Evolutionary conservation across 2,888 invertebrate genomes (phyloP), one percentile per base, ranked within the genome.

Genomic region (Penaeus monodon): DNA sequence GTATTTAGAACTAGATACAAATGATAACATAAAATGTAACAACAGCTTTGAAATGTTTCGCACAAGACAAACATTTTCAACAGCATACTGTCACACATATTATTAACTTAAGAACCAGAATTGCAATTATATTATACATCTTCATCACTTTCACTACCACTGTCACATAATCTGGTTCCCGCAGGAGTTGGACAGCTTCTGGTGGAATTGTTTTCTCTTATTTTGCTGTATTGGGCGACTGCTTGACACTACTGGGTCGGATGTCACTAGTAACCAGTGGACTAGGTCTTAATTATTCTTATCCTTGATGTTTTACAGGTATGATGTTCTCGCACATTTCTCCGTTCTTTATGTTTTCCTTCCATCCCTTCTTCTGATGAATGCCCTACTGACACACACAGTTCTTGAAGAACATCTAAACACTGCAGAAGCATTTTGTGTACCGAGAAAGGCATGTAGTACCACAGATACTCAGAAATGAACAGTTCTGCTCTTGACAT

Each of bases 301-400:
- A 68, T 68, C 27, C 68, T 68, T 68, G 68, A 68, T 68, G 24
- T 68, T 68, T 68, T 68, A 27, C 68, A 68, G 8, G 22, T 68
- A 68, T 68, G 68, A 27, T 68, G 8, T 27, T 68, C 68, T 14
- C 68, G 24, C 27, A 27, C 68, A 17, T 68, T 7, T 14, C 8
- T 68, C 68, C 12, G 68, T 24, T n/a, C 27, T 27, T 68, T 17
- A 27, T 68, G 68, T 68, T 24, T 68, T 68, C 68, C 27, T 27
- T 68, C 68, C 10, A 68, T 24, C 12, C 22, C 68, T 27, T 68
- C 68, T 68, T 68, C 68, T n/a, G 68, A 68, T 7, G 68, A 68
- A 68, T 17, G 17, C 27, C 68, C 68, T 4, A 68, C 68, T 10
- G 68, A 20, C 27, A 68, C 68, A 68, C 68, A 68, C 1, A 17